phyloP scores from a whole-genome alignment of 2,888 invertebrate species.

The Monochamus alternatus region DNA sequence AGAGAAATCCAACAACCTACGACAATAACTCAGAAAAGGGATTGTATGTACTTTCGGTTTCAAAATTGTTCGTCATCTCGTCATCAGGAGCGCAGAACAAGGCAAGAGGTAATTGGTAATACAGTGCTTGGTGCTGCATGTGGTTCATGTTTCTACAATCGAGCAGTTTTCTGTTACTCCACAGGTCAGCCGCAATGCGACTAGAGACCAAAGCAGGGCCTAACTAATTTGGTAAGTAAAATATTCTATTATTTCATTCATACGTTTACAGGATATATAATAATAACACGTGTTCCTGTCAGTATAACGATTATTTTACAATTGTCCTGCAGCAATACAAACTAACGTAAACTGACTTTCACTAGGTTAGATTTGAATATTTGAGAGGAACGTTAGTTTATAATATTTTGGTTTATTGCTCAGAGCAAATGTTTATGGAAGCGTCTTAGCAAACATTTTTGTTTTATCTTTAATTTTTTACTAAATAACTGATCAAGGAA shows the following conservation, averaged over 20 bases:
- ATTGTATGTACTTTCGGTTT: slow-evolving; percentile 17
- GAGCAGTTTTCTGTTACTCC: slow-evolving; percentile 27
- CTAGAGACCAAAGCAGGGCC: slow-evolving; percentile 19
- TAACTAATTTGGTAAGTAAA: slow-evolving; percentile 18
- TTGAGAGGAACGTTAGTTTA: neutral
- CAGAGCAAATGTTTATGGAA: neutral
- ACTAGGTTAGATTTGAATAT: slow-evolving; percentile 23
- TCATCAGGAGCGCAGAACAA: slow-evolving; percentile 15
- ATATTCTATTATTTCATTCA: slow-evolving; percentile 1
- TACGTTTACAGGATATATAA: slow-evolving; percentile 1
- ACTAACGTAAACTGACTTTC: neutral
- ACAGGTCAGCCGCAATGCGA: slow-evolving; percentile 28
- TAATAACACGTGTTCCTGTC: slow-evolving; percentile 1
- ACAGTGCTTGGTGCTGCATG: slow-evolving; percentile 4
- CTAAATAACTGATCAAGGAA: no score
- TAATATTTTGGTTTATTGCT: slow-evolving; percentile 5
- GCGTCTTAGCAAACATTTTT: no score
- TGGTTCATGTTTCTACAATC: slow-evolving; percentile 18
- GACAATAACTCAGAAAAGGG: no score
- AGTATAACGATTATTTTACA: neutral
- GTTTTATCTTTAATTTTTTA: no score
- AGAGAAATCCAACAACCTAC: no score
- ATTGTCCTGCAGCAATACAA: neutral
- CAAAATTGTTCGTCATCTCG: slow-evolving; percentile 20
- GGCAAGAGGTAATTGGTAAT: neutral